Base-by-base conservation (phyloP, 1,140 invertebrate genomes). In the Olivierus martensii region DNA sequence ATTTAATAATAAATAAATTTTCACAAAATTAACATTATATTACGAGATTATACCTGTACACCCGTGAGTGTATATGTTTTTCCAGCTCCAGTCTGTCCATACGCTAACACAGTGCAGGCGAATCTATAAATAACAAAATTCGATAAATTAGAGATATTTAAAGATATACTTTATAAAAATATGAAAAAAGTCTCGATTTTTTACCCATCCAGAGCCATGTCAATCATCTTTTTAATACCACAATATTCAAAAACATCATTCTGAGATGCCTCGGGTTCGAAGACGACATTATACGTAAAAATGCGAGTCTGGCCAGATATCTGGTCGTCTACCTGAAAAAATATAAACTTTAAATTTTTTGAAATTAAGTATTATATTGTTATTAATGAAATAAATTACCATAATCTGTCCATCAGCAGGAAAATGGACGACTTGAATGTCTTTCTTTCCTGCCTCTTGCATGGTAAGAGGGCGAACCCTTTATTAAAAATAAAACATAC, bases 51-150 rank as follows among this genome's bases (percentile, higher is more conserved):
- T 45, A 66, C 61, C 18, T 69, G 89, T 45, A 89, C 90, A 49
- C 91, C 91, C 0, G 90, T 93, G 43, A 97, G 77, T 0, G 91
- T 93, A 66, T 91, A 89, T 0, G 92, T 96, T 72, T 97, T 97
- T 11, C 92, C 92, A 63, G 87, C 90, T 18, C 92, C 92, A 0
- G 92, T 98, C 71, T 97, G 92, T 41, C 93, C 93, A 70, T 98
- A 98, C 63, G 93, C 95, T 67, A 93, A 87, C 10, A 80, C 81
- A 3, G 93, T 97, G 57, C 87, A 87, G 55, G 87, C 87, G 68
- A 93, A 96, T 0, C 75, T 67, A 49, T 39, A 46, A 57, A 36
- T 49, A 38, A 9, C 11, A n/a, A 56, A 37, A 51, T 56, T 17
- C 18, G n/a, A 37, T 46, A 39, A 28, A 43, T 34, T 17, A 28